Evolutionary conservation across 1,140 invertebrate species (phyloP).

Genomic region (Apis mellifera): Amel_HAv3.1 CM009931.2:7558501-7559000

Average conservation of each 20-base stretch:
- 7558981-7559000: constrained; percentile 95
- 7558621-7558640: constrained; percentile 76
- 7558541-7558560: constrained; percentile 83
- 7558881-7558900: constrained; percentile 82
- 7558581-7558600: constrained; percentile 83
- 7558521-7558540: constrained; percentile 87
- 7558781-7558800: constrained; percentile 86
- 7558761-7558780: constrained; percentile 91
- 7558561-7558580: constrained; percentile 77
- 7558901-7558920: constrained; percentile 68
- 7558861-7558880: constrained; percentile 84
- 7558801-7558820: constrained; percentile 84
- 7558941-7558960: constrained; percentile 88
- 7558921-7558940: constrained; percentile 86
- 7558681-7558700: constrained; percentile 86
- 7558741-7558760: constrained; percentile 86
- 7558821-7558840: constrained; percentile 87
- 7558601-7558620: constrained; percentile 80
- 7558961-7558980: constrained; percentile 87
- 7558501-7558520: constrained; percentile 88
- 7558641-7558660: constrained; percentile 79
- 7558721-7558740: constrained; percentile 87
- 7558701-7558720: constrained; percentile 90
- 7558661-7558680: constrained; percentile 82
- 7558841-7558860: constrained; percentile 88